Base-by-base conservation (phyloP, 2,113 vertebrate genomes). In the Amblyornis subalaris region DNA sequence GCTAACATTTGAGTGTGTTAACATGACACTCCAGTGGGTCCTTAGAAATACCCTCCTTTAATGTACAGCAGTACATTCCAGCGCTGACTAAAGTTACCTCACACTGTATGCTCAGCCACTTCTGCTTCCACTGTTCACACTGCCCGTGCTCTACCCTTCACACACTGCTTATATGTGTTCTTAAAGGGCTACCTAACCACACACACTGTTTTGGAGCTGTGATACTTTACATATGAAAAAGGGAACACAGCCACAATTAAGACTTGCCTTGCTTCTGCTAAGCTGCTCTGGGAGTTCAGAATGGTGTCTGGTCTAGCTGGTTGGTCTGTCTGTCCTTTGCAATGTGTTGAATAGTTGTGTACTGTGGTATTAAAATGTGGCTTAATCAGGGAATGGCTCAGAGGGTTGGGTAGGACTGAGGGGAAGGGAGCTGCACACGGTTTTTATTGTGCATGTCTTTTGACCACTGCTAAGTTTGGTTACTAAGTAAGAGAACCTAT, bases 341-440 rank as follows among this genome's bases (percentile, higher is more conserved):
- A 73, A 48, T 54, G 65, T 95, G 83, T 90, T 88, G 26, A 62
- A 31, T 91, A 85, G 74, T 90, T 85, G 81, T 74, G 90, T 93
- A 94, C 86, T 91, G 89, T 88, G 90, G 53, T 60, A 72, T 47
- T 80, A 69, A 79, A 76, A 72, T 55, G 84, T 16, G 73, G 90
- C 88, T 94, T 95, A 77, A 88, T 76, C 90, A 81, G 93, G 87
- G 82, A 93, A 95, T 85, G 96, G 95, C 94, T 96, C 96, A 93
- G 90, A 83, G 90, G 85, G 92, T 76, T 77, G 93, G 93, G 86
- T 57, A 38, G 35, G 42, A 38, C 24, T 18, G 67, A 65, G 6
- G 18, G 48, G 50, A 36, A 80, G 54, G 73, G 81, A 86, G 72
- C 85, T 69, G 71, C 87, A 72, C 72, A 89, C 3, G 2, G 44